Evolutionary conservation across 2,797 vertebrate genomes (phyloP).

Genomic region (Astyanax mexicanus): DNA sequence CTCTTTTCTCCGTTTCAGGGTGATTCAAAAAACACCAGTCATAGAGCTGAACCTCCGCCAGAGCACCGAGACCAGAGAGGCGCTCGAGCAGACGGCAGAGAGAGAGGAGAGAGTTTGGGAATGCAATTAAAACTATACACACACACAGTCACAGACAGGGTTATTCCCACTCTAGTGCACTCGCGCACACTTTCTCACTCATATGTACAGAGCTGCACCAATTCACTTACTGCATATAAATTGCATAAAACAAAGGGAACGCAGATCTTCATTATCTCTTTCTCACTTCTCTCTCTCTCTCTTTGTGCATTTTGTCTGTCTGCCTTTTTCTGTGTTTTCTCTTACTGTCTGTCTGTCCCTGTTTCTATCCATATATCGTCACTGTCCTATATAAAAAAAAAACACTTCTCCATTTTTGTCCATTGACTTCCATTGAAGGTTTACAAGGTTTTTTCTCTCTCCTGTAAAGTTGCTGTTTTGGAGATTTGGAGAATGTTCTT

Average conservation of each 20-base stretch:
- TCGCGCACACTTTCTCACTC: conserved; percentile 41
- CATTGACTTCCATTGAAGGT: too few species aligned
- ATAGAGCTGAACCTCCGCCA: conserved; percentile 45
- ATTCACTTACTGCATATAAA: conserved; percentile 38
- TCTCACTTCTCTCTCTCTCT: background rate
- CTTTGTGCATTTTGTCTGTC: background rate
- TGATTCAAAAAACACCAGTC: conserved; percentile 61
- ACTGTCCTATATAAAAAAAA: too few species aligned
- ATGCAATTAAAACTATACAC: conserved; percentile 52
- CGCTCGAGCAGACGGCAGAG: conserved; percentile 63
- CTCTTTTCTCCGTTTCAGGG: conserved; percentile 55
- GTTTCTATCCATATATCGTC: background rate
- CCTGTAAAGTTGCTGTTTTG: too few species aligned
- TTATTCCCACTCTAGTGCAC: conserved; percentile 18
- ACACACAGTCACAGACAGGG: conserved; percentile 38
- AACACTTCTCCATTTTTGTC: too few species aligned
- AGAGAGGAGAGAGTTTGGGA: conserved; percentile 60
- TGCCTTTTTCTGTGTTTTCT: background rate
- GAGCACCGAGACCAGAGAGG: conserved; percentile 45
- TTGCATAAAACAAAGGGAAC: conserved; percentile 36
- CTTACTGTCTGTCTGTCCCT: background rate
- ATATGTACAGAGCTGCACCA: conserved; percentile 20
- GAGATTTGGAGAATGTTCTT: too few species aligned
- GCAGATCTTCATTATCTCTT: conserved; percentile 6
- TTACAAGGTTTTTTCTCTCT: too few species aligned